phyloP scores from a whole-genome alignment of 2,113 vertebrate genomes.

The Neogobius melanostomus region DNA sequence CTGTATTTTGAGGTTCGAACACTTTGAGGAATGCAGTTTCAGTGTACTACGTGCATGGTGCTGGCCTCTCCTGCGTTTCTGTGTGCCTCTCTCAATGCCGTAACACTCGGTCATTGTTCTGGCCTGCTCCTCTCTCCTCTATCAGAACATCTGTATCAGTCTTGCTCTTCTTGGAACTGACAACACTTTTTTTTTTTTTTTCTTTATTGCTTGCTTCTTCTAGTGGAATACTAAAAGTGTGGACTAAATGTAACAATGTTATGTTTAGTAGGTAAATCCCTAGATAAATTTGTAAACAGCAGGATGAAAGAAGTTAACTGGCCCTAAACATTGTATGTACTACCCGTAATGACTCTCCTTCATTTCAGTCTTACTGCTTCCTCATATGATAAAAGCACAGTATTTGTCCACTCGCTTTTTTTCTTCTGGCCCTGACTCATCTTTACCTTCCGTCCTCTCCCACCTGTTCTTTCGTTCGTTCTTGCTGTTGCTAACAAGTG shows the following conservation, averaged over 20 bases:
- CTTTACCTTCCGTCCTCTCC: slow-evolving; percentile 22
- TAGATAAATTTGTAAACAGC: too few relatives aligned
- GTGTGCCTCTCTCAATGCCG: slow-evolving; percentile 35
- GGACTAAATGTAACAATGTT: too few relatives aligned
- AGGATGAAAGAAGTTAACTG: not conserved
- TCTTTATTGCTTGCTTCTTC: not conserved
- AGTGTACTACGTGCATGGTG: slow-evolving; percentile 37
- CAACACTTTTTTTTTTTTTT: slow-evolving; percentile 25
- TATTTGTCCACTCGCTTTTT: slow-evolving; percentile 12
- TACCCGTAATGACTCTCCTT: not conserved
- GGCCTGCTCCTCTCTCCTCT: slow-evolving; percentile 15
- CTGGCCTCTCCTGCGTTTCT: slow-evolving; percentile 42
- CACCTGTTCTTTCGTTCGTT: slow-evolving; percentile 47
- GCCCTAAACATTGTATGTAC: not conserved
- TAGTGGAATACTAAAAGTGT: not conserved
- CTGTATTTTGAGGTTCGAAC: not conserved
- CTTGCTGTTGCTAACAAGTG: slow-evolving; percentile 65
- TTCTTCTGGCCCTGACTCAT: slow-evolving; percentile 22
- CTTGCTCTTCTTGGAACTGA: slow-evolving; percentile 27
- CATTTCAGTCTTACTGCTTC: slow-evolving; percentile 4
- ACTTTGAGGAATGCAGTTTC: not conserved
- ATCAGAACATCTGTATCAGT: slow-evolving; percentile 50
- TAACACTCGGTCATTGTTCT: slow-evolving; percentile 60
- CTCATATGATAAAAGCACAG: slow-evolving; percentile 13
- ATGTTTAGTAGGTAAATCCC: too few relatives aligned